Percentiles rank a stretch among this genome's conserved stretches.
phyloP scores from a whole-genome alignment of 2,113 vertebrate genomes.

The Cygnus atratus region DNA sequence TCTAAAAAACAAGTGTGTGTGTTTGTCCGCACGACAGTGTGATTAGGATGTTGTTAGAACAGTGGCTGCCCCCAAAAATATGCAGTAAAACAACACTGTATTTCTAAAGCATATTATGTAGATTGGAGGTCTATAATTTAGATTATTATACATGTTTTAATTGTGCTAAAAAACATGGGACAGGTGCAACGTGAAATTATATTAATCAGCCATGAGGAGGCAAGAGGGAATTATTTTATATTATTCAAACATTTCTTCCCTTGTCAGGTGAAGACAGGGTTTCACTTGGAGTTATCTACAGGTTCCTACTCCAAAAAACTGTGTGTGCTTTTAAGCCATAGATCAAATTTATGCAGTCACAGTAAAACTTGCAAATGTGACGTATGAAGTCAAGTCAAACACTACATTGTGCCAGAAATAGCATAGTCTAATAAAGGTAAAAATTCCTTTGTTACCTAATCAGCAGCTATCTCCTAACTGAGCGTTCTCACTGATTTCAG shows the following conservation, averaged over 20 bases:
- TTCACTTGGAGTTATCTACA: not conserved
- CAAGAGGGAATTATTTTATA: not conserved
- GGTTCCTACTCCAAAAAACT: not conserved
- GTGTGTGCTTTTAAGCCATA: not conserved
- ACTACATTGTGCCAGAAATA: not conserved
- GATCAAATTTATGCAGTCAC: not conserved
- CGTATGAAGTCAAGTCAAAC: not conserved
- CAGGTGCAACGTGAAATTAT: not conserved
- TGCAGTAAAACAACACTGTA: not conserved
- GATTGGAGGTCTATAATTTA: conserved; percentile 17
- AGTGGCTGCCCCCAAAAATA: not conserved
- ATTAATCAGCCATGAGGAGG: not conserved
- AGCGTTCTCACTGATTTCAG: not conserved
- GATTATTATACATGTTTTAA: not conserved
- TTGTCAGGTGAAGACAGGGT: not conserved
- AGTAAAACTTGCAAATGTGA: not conserved
- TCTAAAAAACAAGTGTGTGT: fast-evolving
- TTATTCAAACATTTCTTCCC: not conserved
- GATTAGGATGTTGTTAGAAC: not conserved
- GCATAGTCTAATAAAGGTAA: not conserved
- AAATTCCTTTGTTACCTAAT: not conserved
- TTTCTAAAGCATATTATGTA: conserved; percentile 14
- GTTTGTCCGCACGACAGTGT: not conserved
- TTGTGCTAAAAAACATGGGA: not conserved
- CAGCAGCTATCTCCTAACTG: not conserved